These are phyloP conservation scores for Rhodophaea formosa DNA, from an alignment of 2,888 invertebrate species.

Conservation along the genomic window DNA sequence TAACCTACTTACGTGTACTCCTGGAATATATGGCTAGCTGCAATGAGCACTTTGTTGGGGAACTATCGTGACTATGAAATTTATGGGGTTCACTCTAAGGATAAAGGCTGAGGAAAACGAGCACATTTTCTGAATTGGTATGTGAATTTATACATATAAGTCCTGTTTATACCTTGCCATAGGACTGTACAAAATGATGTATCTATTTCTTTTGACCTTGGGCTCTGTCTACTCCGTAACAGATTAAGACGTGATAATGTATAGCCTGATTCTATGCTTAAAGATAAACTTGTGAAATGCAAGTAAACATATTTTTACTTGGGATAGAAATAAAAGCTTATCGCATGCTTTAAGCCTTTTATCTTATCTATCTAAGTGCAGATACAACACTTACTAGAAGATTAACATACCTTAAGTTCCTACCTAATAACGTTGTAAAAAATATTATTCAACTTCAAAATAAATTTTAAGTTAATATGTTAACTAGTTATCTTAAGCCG, in stretches of 20 bases:
- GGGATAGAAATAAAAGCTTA: neutral
- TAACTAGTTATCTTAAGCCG: neutral
- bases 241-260: too few species aligned
- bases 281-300: too few species aligned
- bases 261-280: too few species aligned
- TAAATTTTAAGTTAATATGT: too few species aligned
- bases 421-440: too few species aligned
- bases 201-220: too few species aligned
- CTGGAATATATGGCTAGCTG: slow-evolving; percentile 5
- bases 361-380: neutral
- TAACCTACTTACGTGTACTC: slow-evolving; percentile 40
- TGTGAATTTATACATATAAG: too few species aligned
- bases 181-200: too few species aligned
- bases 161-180: too few species aligned
- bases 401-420: neutral
- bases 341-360: neutral
- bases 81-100: neutral
- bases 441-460: too few species aligned
- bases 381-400: neutral
- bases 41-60: neutral
- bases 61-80: neutral
- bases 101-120: neutral
- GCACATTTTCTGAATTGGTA: too few species aligned
- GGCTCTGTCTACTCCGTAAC: too few species aligned
- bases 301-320: neutral